Percentiles rank a stretch among this genome's conserved stretches.
These are phyloP conservation scores for Plectrocnemia conspersa DNA, from an alignment of 1,140 invertebrate genomes.

Conservation along the genomic window DNA sequence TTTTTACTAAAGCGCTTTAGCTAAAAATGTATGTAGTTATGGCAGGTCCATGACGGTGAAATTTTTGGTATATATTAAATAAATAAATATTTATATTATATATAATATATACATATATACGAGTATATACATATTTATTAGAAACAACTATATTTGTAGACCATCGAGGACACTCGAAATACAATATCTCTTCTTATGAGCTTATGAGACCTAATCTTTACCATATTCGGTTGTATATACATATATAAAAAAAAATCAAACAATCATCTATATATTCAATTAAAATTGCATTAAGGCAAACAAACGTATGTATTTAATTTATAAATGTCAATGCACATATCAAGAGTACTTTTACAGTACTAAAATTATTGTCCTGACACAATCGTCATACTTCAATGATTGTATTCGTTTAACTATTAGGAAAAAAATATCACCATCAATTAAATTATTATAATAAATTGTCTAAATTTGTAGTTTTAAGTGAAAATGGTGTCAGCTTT, in stretches of 20 bases:
- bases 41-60: conserved; percentile 31
- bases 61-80: conserved; percentile 16
- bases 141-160: conserved; percentile 5
- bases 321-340: no score
- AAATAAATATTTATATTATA: no score
- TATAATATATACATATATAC: background rate
- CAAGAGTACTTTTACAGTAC: no score
- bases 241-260: no score
- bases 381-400: no score
- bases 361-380: no score
- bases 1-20: conserved; percentile 23
- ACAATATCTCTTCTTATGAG: conserved; percentile 24
- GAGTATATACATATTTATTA: conserved; percentile 19
- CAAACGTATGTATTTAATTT: no score
- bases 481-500: conserved; percentile 36
- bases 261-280: no score
- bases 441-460: conserved; percentile 1
- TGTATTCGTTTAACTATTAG: background rate
- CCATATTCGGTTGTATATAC: no score
- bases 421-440: conserved; percentile 1
- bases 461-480: conserved; percentile 16
- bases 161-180: conserved; percentile 7
- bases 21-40: conserved; percentile 15
- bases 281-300: no score
- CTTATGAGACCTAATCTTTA: conserved; percentile 19